A percentile compares a stretch with the other conserved stretches of the same genome.
Evolutionary conservation across 2,113 vertebrate species (phyloP).

Genomic region (Otus sunia): DNA sequence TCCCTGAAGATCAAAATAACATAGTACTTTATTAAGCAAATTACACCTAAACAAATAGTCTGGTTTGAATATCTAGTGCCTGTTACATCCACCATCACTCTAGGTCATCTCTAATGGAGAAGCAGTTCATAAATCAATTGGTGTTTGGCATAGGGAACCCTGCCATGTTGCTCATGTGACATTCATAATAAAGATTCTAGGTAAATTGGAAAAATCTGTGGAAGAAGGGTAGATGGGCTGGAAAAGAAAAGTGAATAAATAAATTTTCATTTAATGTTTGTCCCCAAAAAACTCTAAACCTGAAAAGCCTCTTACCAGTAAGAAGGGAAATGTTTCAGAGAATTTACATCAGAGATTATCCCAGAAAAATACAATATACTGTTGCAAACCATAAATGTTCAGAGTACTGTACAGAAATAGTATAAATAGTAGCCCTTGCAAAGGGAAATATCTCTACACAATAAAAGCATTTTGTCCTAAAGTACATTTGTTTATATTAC

Average conservation of each 20-base stretch:
- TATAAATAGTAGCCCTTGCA: neutral
- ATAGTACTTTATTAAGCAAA: conserved; percentile 19
- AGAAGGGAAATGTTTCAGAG: neutral
- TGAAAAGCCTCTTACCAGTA: neutral
- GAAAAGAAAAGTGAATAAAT: neutral
- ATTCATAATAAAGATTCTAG: neutral
- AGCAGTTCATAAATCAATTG: conserved; percentile 10
- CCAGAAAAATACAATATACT: neutral
- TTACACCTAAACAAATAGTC: neutral
- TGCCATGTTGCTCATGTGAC: neutral
- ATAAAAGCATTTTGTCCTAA: conserved; percentile 14
- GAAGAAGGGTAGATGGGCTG: neutral
- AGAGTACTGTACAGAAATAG: neutral
- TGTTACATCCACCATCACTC: neutral
- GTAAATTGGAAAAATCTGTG: neutral
- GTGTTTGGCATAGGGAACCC: neutral
- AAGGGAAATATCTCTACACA: neutral
- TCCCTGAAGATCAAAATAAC: neutral
- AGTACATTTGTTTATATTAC: conserved; percentile 39
- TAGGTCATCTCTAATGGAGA: conserved; percentile 4
- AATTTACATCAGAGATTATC: neutral
- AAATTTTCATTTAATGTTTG: neutral
- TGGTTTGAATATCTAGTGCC: neutral
- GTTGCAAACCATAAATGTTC: neutral
- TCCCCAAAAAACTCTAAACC: neutral